phyloP scores from a whole-genome alignment of 2,797 vertebrate species.

The Rhinogobio ventralis region DNA sequence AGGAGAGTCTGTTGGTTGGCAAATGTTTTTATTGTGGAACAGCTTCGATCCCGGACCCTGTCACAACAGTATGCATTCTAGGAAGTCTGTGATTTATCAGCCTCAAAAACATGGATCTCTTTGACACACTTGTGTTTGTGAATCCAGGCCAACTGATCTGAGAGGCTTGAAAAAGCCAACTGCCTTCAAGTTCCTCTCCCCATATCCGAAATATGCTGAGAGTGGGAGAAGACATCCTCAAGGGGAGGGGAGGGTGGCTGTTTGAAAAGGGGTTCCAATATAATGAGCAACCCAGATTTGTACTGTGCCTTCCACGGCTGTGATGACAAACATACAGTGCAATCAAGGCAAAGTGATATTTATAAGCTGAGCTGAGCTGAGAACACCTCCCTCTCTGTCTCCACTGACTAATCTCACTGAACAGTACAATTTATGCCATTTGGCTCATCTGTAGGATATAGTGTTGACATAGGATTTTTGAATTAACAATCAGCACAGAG shows the following conservation, averaged over 20 bases:
- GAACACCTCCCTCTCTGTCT: slow-evolving; percentile 70
- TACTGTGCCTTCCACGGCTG: slow-evolving; percentile 9
- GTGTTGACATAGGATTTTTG: slow-evolving; percentile 73
- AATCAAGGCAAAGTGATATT: slow-evolving; percentile 63
- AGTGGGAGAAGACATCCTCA: slow-evolving; percentile 47
- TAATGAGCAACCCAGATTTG: slow-evolving; percentile 57
- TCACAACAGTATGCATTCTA: slow-evolving; percentile 54
- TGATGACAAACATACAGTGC: slow-evolving; percentile 50
- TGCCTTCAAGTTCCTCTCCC: slow-evolving; percentile 55
- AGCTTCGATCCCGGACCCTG: slow-evolving; percentile 46
- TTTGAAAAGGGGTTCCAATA: slow-evolving; percentile 53
- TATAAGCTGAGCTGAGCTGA: slow-evolving; percentile 61
- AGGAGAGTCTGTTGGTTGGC: slow-evolving; percentile 35
- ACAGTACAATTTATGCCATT: slow-evolving; percentile 80
- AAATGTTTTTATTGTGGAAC: slow-evolving; percentile 48
- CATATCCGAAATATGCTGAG: slow-evolving; percentile 57
- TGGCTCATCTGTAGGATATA: slow-evolving; percentile 80
- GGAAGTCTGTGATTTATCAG: slow-evolving; percentile 58
- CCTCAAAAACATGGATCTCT: slow-evolving; percentile 75
- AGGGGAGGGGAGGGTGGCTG: slow-evolving; percentile 29
- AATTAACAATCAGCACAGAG: slow-evolving; percentile 73
- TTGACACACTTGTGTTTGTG: slow-evolving; percentile 76
- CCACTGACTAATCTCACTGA: slow-evolving; percentile 77
- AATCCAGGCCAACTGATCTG: slow-evolving; percentile 73
- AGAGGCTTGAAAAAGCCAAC: slow-evolving; percentile 60